Base-by-base conservation (phyloP, 2,888 invertebrate genomes). In the Iselma pallidipennis region DNA sequence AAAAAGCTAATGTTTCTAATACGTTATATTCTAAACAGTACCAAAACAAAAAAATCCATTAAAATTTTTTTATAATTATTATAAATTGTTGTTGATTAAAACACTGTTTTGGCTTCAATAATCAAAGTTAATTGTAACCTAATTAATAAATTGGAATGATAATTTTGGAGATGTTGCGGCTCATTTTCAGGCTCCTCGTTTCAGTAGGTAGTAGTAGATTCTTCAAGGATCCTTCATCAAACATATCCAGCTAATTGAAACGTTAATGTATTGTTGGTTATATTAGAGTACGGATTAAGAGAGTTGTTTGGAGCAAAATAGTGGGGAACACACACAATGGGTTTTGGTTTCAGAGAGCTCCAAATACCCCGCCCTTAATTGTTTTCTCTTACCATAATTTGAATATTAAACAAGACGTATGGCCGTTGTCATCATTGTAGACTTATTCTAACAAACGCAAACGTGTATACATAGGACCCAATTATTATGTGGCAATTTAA, bases 351-450 rank as follows among this genome's bases (percentile, higher is more conserved):
- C 29, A 1, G 29, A 29, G 29, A 12, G 29, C 4, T 29, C 12
- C 12, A 29, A 29, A 42, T 42, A 19, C 3, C 10, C 63, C 65
- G 65, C 67, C 67, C 62, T 65, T 66, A 64, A 66, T 68, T 66
- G 65, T 63, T 66, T 63, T 62, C 64, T 49, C 59, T 45, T 31
- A 53, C 49, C 65, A 61, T 64, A 66, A 66, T 68, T 61, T 68
- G 63, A 66, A 68, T 68, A 68, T 63, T 64, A 68, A 66, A 66
- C 57, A 61, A 49, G 51, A 62, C 55, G 61, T 66, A 63, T 56
- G 65, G 55, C 57, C 49, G 21, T 21, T 45, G 45, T 45, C 45
- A 21, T 7, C 42, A 3, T 45, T 45, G 21, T 45, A 12, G 16
- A 37, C 37, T 45, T 23, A 23, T 45, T 23, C 45, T n/a, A 45